Conservation (phyloP, 2,888 invertebrate genomes). For the Lobophora halterata region DNA sequence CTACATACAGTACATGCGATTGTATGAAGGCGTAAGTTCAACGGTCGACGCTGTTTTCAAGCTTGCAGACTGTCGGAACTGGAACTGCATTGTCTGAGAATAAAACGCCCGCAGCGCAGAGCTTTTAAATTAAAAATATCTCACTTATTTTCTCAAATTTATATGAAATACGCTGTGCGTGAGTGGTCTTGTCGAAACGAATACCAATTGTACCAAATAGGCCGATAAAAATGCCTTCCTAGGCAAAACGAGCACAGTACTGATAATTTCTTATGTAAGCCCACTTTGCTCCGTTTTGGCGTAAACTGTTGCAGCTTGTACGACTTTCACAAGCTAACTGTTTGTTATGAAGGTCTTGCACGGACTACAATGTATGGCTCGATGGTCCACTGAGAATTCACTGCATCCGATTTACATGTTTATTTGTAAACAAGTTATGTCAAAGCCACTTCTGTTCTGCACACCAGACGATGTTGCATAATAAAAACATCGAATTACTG, state of each 20-base stretch:
- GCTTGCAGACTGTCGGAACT: constrained; percentile 22
- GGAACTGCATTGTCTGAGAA: constrained; percentile 25
- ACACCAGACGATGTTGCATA: constrained; percentile 22
- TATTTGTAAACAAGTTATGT: constrained; percentile 23
- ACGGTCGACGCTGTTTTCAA: constrained; percentile 27
- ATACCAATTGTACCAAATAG: background rate
- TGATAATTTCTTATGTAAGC: constrained; percentile 41
- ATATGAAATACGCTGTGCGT: constrained; percentile 2
- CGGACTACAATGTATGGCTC: constrained; percentile 32
- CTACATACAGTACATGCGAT: constrained; percentile 4
- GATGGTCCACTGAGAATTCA: constrained; percentile 37
- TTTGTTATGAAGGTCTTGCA: constrained; percentile 48
- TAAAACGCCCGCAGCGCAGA: constrained; percentile 8
- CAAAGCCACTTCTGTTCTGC: constrained; percentile 14
- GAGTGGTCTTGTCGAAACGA: background rate
- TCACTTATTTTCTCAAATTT: constrained; percentile 3
- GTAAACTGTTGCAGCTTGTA: constrained; percentile 44
- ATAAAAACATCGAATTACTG: constrained; percentile 37
- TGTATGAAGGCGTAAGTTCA: constrained; percentile 25
- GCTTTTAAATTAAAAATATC: constrained; percentile 17
- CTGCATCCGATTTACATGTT: constrained; percentile 26
- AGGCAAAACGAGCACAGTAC: constrained; percentile 18
- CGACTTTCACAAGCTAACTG: constrained; percentile 52
- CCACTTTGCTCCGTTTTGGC: constrained; percentile 42
- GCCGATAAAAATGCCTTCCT: background rate